Evolutionary conservation across 2,888 invertebrate genomes (phyloP).

Genomic region (Rosalia funebris): DNA sequence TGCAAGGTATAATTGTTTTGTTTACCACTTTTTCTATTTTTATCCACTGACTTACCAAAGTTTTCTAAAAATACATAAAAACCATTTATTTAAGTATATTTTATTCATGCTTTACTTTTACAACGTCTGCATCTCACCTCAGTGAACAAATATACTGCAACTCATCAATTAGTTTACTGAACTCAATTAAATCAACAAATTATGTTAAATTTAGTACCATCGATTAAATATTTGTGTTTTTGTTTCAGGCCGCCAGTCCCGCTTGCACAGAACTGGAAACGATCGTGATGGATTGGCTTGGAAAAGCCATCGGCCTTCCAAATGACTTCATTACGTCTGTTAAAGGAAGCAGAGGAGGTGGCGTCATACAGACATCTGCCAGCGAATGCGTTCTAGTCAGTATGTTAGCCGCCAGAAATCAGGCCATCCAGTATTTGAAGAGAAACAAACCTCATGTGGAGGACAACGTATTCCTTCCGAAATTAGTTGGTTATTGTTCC

Average conservation of each 20-base stretch:
- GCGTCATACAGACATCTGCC: slow-evolving; percentile 85
- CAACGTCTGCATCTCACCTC: not conserved
- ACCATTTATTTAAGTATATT: not conserved
- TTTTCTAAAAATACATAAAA: slow-evolving; percentile 7
- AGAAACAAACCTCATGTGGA: slow-evolving; percentile 64
- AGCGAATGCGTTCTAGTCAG: slow-evolving; percentile 84
- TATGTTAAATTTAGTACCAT: not conserved
- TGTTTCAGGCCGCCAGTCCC: slow-evolving; percentile 91
- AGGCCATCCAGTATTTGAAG: slow-evolving; percentile 76
- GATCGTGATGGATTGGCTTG: slow-evolving; percentile 85
- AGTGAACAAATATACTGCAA: not conserved
- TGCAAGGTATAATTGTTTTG: slow-evolving; percentile 5
- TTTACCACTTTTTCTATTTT: not conserved
- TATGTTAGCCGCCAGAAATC: slow-evolving; percentile 79
- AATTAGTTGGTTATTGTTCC: slow-evolving; percentile 80
- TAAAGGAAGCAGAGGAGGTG: slow-evolving; percentile 75
- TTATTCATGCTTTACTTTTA: not conserved
- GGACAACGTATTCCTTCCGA: slow-evolving; percentile 79
- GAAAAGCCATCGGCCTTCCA: slow-evolving; percentile 79
- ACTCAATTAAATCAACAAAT: not conserved
- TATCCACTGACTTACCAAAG: not conserved
- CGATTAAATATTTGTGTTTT: slow-evolving; percentile 26
- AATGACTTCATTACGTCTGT: slow-evolving; percentile 69
- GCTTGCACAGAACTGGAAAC: slow-evolving; percentile 93
- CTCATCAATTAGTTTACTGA: not conserved